A percentile compares a stretch with the other conserved stretches of the same genome.
These are phyloP conservation scores for Drosophila pseudotalamancana DNA, from an alignment of 2,888 invertebrate species.

Conservation along the genomic window DNA sequence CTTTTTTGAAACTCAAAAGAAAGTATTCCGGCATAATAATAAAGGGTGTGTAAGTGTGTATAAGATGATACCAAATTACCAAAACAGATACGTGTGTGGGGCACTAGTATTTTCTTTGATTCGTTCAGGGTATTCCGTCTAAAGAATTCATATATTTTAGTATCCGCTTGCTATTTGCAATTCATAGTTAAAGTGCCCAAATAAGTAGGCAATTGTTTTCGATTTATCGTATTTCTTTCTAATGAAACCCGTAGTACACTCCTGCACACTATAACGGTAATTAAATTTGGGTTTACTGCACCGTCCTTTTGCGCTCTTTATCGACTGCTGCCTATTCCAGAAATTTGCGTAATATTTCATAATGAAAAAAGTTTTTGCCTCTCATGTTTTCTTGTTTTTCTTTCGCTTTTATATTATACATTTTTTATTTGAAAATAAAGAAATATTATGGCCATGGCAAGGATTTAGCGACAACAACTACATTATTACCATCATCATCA, in stretches of 20 bases:
- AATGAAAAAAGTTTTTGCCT: slow-evolving; percentile 74
- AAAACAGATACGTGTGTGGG: too few species aligned
- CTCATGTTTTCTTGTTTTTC: slow-evolving; percentile 23
- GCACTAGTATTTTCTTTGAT: too few species aligned
- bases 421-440: slow-evolving; percentile 73
- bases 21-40: not conserved
- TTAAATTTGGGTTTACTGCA: slow-evolving; percentile 45
- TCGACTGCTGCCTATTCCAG: not conserved
- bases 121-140: too few species aligned
- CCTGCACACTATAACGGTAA: slow-evolving; percentile 50
- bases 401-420: slow-evolving; percentile 39
- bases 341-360: slow-evolving; percentile 74
- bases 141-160: too few species aligned
- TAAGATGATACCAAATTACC: not conserved
- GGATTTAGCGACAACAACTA: slow-evolving; percentile 26
- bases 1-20: slow-evolving; percentile 30
- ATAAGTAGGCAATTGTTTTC: slow-evolving; percentile 46
- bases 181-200: slow-evolving; percentile 8
- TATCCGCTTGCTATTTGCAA: too few species aligned
- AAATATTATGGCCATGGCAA: slow-evolving; percentile 65
- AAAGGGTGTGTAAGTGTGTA: not conserved
- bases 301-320: not conserved
- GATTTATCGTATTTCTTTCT: slow-evolving; percentile 1
- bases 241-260: slow-evolving; percentile 53
- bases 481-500: slow-evolving; percentile 45